phyloP scores from a whole-genome alignment of 2,888 invertebrate genomes.

The Blastobasis lacticolella region DNA sequence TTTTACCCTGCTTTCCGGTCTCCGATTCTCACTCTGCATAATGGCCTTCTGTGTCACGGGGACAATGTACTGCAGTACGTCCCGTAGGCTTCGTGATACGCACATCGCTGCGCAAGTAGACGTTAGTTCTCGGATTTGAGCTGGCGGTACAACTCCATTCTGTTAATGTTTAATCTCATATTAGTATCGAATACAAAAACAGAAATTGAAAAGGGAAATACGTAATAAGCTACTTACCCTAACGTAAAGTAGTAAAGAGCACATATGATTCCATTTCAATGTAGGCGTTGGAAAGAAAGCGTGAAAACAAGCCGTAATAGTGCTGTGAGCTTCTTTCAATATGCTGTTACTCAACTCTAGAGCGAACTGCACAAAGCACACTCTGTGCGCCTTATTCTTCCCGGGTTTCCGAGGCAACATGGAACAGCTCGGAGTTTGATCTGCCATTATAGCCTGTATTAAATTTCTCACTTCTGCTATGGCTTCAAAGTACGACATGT shows the following conservation, averaged over 20 bases:
- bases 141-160: constrained; percentile 46
- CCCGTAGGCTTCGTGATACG: constrained; percentile 63
- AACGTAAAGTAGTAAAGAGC: constrained; percentile 82
- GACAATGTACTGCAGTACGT: constrained; percentile 56
- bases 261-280: constrained; percentile 93
- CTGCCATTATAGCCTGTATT: constrained; percentile 87
- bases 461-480: constrained; percentile 89
- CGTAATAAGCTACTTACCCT: constrained; percentile 63
- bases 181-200: too few relatives aligned
- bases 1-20: constrained; percentile 42
- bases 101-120: constrained; percentile 91
- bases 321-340: constrained; percentile 91
- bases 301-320: constrained; percentile 94
- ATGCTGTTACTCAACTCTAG: constrained; percentile 81
- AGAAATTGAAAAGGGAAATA: neutral
- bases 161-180: constrained; percentile 11
- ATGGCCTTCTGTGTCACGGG: constrained; percentile 47
- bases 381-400: constrained; percentile 53
- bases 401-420: constrained; percentile 47
- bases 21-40: constrained; percentile 27
- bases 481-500: constrained; percentile 86
- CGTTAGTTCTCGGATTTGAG: constrained; percentile 46
- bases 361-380: constrained; percentile 62
- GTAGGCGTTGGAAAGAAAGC: constrained; percentile 96
- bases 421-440: constrained; percentile 63